These are phyloP conservation scores for Leptopilina clavipes DNA, from an alignment of 1,140 invertebrate species.

Conservation along the genomic window DNA sequence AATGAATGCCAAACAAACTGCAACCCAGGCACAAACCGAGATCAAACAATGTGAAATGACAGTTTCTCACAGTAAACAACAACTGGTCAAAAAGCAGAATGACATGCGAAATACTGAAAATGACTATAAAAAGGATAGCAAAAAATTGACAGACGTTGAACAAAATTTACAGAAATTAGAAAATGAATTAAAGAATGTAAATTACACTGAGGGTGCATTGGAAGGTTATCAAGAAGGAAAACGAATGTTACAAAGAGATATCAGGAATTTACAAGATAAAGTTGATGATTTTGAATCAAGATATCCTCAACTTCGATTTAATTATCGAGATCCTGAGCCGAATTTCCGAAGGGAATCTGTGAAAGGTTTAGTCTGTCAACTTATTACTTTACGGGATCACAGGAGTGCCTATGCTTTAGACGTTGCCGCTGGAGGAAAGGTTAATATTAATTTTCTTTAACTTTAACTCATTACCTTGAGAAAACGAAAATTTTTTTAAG, in stretches of 20 bases:
- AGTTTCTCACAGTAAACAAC: constrained; percentile 81
- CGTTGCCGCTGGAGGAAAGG: constrained; percentile 89
- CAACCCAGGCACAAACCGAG: constrained; percentile 86
- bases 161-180: constrained; percentile 78
- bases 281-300: constrained; percentile 79
- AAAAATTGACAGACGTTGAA: constrained; percentile 78
- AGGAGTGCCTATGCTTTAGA: constrained; percentile 87
- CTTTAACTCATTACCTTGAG: too few relatives aligned
- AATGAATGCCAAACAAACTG: constrained; percentile 85
- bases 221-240: constrained; percentile 77
- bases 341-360: constrained; percentile 87
- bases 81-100: constrained; percentile 81
- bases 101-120: constrained; percentile 83
- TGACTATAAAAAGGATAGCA: constrained; percentile 84
- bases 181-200: constrained; percentile 77
- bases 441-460: constrained; percentile 65
- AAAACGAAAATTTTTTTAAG: too few relatives aligned
- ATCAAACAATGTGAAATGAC: constrained; percentile 87
- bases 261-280: constrained; percentile 75
- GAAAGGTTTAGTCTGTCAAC: constrained; percentile 84
- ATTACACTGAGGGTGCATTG: constrained; percentile 82
- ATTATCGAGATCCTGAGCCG: constrained; percentile 84
- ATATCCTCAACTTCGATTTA: constrained; percentile 82
- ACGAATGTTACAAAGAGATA: constrained; percentile 74
- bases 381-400: constrained; percentile 86